Evolutionary conservation across 2,113 vertebrate genomes (phyloP).

Genomic region (Dicrurus megarhynchus): DNA sequence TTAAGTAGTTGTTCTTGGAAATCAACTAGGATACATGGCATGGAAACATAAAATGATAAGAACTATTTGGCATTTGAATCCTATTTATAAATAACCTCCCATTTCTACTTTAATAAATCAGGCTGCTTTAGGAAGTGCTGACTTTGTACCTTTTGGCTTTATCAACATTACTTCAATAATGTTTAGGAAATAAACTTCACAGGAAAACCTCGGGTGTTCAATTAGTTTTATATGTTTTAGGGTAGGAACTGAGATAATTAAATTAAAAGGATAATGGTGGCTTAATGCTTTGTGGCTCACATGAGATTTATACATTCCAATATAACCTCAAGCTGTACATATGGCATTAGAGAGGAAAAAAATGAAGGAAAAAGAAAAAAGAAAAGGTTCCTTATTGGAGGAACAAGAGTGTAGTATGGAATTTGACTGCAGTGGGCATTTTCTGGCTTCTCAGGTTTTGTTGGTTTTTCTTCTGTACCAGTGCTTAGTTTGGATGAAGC

Average conservation of each 20-base stretch:
- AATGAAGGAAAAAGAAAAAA: background rate
- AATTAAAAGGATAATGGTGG: conserved; percentile 77
- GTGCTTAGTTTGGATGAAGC: conserved; percentile 34
- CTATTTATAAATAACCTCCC: conserved; percentile 36
- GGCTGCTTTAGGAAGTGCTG: conserved; percentile 71
- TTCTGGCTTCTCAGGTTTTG: background rate
- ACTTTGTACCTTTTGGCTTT: conserved; percentile 75
- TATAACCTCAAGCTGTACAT: conserved; percentile 76
- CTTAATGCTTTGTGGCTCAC: conserved; percentile 76
- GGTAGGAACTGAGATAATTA: conserved; percentile 78
- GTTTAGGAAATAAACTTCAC: conserved; percentile 77
- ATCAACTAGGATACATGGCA: conserved; percentile 50
- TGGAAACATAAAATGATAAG: conserved; percentile 63
- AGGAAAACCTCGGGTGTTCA: conserved; percentile 76
- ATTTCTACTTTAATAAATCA: conserved; percentile 69
- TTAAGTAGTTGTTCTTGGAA: conserved; percentile 54
- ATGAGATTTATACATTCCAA: conserved; percentile 75
- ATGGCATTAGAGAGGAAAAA: conserved; percentile 46
- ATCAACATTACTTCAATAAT: conserved; percentile 75
- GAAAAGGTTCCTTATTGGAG: conserved; percentile 34
- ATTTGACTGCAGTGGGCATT: conserved; percentile 9
- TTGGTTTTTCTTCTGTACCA: background rate
- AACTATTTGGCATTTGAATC: conserved; percentile 58
- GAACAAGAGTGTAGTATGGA: background rate
- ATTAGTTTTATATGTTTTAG: conserved; percentile 78